Conservation (phyloP, 2,113 vertebrate genomes). For the Corydoras maculifer region DNA sequence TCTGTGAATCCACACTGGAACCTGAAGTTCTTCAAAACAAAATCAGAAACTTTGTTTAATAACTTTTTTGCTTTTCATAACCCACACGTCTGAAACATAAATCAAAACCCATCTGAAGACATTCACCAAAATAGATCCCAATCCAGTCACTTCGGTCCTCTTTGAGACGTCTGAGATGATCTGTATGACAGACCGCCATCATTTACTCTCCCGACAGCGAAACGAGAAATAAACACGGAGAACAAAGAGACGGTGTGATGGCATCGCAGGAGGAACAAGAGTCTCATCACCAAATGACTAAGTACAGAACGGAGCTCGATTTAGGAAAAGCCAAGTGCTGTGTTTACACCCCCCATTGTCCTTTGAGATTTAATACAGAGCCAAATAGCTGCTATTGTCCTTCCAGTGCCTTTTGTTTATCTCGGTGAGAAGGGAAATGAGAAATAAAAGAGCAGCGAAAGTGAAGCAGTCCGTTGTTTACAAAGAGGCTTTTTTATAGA, state of each 20-base stretch:
- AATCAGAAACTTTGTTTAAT: too few species aligned
- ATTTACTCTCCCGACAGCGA: background rate
- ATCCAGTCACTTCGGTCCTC: too few species aligned
- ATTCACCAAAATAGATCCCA: too few species aligned
- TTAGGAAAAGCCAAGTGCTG: background rate
- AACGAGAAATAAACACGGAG: background rate
- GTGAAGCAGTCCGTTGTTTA: background rate
- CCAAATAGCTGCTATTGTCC: background rate
- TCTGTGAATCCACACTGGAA: too few species aligned
- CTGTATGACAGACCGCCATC: background rate
- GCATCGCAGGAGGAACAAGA: background rate
- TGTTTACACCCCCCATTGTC: background rate
- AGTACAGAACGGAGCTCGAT: background rate
- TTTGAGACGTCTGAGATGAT: too few species aligned
- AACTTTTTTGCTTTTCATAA: too few species aligned
- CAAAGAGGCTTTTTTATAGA: conserved; percentile 10
- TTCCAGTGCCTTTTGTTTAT: background rate
- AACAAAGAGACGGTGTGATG: background rate
- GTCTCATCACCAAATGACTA: background rate
- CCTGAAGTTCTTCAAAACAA: too few species aligned
- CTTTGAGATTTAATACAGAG: background rate
- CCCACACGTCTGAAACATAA: too few species aligned
- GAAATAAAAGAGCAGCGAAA: background rate
- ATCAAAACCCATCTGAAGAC: too few species aligned
- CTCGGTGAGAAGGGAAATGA: conserved; percentile 9